Percentiles rank a stretch among this genome's conserved stretches.
phyloP scores from a whole-genome alignment of 2,797 vertebrate species.

The Apogon talboti region DNA sequence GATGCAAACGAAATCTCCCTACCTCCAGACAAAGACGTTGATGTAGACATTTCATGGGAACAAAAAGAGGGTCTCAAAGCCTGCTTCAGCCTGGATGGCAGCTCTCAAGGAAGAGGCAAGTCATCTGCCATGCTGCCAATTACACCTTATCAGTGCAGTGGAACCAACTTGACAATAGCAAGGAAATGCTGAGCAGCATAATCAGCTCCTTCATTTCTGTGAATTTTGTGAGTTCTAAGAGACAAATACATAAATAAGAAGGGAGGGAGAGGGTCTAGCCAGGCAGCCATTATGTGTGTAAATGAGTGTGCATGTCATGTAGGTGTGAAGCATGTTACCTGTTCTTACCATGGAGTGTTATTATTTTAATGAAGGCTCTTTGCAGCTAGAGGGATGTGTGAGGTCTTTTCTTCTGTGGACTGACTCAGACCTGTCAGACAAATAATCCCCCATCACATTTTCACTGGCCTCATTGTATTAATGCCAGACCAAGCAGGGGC shows the following conservation, averaged over 20 bases:
- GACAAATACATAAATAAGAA: conserved; percentile 57
- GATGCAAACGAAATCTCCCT: conserved; percentile 71
- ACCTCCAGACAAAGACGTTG: conserved; percentile 76
- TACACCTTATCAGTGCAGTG: conserved; percentile 75
- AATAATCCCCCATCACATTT: conserved; percentile 59
- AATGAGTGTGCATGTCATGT: conserved; percentile 1
- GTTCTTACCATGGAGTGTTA: conserved; percentile 51
- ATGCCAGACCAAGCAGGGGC: conserved; percentile 35
- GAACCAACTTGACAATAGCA: conserved; percentile 67
- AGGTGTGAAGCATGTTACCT: conserved; percentile 22
- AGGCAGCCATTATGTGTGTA: conserved; percentile 27
- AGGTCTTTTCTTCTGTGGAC: conserved; percentile 44
- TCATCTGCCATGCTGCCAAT: conserved; percentile 71
- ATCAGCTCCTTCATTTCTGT: conserved; percentile 58
- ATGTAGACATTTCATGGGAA: conserved; percentile 71
- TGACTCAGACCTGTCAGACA: conserved; percentile 61
- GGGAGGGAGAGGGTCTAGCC: not conserved
- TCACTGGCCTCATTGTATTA: conserved; percentile 42
- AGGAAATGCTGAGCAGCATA: conserved; percentile 68
- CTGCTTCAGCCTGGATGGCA: conserved; percentile 60
- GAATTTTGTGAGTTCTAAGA: conserved; percentile 40
- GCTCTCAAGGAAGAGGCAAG: conserved; percentile 70
- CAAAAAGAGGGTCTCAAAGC: conserved; percentile 63
- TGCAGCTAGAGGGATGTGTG: conserved; percentile 34
- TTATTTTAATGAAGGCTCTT: conserved; percentile 71